Conservation (phyloP, 1,140 invertebrate species). For the Cyclina sinensis region DNA sequence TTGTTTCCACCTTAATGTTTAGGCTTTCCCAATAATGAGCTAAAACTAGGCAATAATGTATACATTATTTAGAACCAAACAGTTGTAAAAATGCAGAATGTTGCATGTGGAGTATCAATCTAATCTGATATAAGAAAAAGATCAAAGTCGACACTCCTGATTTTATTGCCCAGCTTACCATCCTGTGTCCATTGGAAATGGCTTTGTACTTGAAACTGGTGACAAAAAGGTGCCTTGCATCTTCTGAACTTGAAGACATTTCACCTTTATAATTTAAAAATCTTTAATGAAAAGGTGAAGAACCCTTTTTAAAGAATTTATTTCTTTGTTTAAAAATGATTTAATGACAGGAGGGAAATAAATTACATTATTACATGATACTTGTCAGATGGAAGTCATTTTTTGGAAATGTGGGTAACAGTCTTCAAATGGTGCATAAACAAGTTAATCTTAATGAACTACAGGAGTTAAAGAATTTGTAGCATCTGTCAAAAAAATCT, state of each 20-base stretch:
- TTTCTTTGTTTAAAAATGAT: no score
- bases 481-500: no score
- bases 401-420: no score
- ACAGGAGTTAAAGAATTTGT: no score
- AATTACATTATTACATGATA: no score
- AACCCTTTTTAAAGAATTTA: background rate
- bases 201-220: background rate
- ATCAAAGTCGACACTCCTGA: background rate
- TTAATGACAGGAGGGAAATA: no score
- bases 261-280: background rate
- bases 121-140: background rate
- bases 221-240: background rate
- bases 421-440: no score
- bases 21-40: no score
- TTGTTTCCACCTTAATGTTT: no score
- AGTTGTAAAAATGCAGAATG: slow-evolving; percentile 11
- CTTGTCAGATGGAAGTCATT: no score
- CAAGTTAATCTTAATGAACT: no score
- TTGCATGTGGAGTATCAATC: background rate
- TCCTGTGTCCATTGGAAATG: background rate
- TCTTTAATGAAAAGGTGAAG: background rate
- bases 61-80: background rate
- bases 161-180: background rate
- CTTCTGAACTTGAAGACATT: background rate
- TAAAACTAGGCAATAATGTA: background rate